A percentile compares a stretch with the other conserved stretches of the same genome.
Evolutionary conservation across 2,888 invertebrate species (phyloP).

Genomic region (Cosmopolites sordidus): DNA sequence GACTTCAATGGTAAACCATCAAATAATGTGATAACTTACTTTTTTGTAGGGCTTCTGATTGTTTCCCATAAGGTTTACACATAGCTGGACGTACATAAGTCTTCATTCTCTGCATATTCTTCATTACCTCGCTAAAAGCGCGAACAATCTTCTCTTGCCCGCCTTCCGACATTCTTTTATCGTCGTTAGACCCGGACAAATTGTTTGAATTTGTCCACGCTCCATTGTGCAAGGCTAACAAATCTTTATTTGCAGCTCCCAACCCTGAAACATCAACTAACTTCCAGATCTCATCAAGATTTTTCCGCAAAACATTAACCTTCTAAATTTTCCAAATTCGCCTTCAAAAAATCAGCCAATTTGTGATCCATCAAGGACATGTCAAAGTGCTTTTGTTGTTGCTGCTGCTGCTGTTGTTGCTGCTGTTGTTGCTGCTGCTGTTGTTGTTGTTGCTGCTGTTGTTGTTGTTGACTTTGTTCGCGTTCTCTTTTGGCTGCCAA

Average conservation of each 20-base stretch:
- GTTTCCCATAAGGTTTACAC: slow-evolving; percentile 89
- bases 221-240: slow-evolving; percentile 64
- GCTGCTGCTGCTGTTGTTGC: slow-evolving; percentile 43
- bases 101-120: slow-evolving; percentile 85
- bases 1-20: too few relatives aligned
- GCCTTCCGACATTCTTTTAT: slow-evolving; percentile 47
- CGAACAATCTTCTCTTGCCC: slow-evolving; percentile 84
- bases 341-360: slow-evolving; percentile 67
- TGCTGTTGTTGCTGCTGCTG: slow-evolving; percentile 43
- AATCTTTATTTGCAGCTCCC: slow-evolving; percentile 56
- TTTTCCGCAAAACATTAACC: slow-evolving; percentile 41
- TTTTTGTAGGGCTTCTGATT: slow-evolving; percentile 83
- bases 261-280: slow-evolving; percentile 32
- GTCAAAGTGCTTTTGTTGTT: slow-evolving; percentile 45
- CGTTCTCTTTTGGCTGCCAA: slow-evolving; percentile 42
- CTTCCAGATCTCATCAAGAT: neutral
- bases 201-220: slow-evolving; percentile 53
- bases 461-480: slow-evolving; percentile 41
- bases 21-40: slow-evolving; percentile 55
- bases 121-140: slow-evolving; percentile 81
- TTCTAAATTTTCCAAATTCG: slow-evolving; percentile 68
- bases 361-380: slow-evolving; percentile 57
- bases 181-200: slow-evolving; percentile 36
- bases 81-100: slow-evolving; percentile 82
- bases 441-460: slow-evolving; percentile 41